A percentile compares a stretch with the other conserved stretches of the same genome.
Conservation (phyloP, 2,113 vertebrate species). For the Malurus elegans region DNA sequence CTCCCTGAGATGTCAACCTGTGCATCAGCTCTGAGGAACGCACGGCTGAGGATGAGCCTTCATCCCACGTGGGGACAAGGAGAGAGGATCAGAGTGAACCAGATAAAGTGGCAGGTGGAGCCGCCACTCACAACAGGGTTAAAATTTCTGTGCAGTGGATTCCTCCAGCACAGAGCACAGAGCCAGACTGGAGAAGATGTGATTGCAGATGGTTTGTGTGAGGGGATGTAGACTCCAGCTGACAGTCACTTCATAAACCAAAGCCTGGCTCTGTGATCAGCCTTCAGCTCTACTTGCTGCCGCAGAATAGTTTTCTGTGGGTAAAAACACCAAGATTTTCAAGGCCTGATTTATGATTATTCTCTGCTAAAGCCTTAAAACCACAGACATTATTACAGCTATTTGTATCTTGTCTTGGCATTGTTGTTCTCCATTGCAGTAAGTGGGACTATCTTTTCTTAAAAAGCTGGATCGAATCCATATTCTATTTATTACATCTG, state of each 20-base stretch:
- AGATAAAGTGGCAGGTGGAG: not conserved
- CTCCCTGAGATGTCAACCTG: not conserved
- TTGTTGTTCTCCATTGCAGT: conserved; percentile 31
- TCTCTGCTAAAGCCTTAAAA: conserved; percentile 41
- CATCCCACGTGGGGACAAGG: not conserved
- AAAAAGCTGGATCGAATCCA: conserved; percentile 23
- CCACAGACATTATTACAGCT: conserved; percentile 32
- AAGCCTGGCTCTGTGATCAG: not conserved
- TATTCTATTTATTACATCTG: conserved; percentile 44
- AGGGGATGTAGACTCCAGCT: not conserved
- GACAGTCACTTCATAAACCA: not conserved
- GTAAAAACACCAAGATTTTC: not conserved
- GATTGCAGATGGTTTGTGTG: not conserved
- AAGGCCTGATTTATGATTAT: conserved; percentile 27
- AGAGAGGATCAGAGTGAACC: not conserved
- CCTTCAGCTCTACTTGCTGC: not conserved
- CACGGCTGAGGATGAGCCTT: not conserved
- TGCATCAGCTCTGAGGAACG: not conserved
- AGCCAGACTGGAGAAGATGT: not conserved
- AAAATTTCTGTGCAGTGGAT: not conserved
- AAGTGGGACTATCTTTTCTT: conserved; percentile 44
- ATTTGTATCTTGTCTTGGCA: conserved; percentile 35
- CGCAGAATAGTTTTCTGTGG: not conserved
- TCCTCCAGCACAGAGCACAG: not conserved
- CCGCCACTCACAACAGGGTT: not conserved